Conservation (phyloP, 2,888 invertebrate genomes). For the Nysson spinosus region DNA sequence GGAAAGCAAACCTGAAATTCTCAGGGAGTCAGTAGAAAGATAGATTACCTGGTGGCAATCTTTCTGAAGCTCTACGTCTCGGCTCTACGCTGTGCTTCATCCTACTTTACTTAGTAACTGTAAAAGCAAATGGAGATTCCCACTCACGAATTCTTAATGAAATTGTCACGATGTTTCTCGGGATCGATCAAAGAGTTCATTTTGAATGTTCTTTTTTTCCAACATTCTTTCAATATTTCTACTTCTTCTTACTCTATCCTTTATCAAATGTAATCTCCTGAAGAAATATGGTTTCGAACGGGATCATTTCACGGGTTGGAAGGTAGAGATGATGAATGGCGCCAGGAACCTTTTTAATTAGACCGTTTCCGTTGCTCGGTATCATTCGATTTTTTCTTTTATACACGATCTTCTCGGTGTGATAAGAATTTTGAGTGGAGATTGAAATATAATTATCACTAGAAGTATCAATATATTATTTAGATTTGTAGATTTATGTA, state of each 20-base stretch:
- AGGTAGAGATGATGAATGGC: too few species aligned
- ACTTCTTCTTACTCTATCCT: neutral
- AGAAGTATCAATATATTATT: too few species aligned
- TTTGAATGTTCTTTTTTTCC: neutral
- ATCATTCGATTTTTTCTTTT: too few species aligned
- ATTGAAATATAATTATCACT: too few species aligned
- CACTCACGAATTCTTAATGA: constrained; percentile 19
- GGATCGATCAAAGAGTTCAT: constrained; percentile 20
- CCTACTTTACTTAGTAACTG: constrained; percentile 11
- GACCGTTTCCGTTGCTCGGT: too few species aligned
- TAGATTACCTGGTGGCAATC: constrained; percentile 7
- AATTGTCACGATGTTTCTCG: constrained; percentile 12
- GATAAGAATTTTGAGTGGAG: too few species aligned
- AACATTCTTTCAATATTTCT: neutral
- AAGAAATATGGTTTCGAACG: constrained; percentile 6
- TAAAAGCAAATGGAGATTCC: constrained; percentile 15
- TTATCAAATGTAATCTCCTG: neutral
- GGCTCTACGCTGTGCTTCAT: neutral
- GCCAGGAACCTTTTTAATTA: too few species aligned
- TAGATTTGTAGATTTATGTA: too few species aligned
- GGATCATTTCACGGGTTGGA: neutral
- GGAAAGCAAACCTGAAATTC: constrained; percentile 15
- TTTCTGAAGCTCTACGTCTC: neutral
- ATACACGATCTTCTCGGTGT: too few species aligned
- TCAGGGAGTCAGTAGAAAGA: constrained; percentile 20